Evolutionary conservation across 2,113 vertebrate genomes (phyloP).

Genomic region (Podiceps cristatus): DNA sequence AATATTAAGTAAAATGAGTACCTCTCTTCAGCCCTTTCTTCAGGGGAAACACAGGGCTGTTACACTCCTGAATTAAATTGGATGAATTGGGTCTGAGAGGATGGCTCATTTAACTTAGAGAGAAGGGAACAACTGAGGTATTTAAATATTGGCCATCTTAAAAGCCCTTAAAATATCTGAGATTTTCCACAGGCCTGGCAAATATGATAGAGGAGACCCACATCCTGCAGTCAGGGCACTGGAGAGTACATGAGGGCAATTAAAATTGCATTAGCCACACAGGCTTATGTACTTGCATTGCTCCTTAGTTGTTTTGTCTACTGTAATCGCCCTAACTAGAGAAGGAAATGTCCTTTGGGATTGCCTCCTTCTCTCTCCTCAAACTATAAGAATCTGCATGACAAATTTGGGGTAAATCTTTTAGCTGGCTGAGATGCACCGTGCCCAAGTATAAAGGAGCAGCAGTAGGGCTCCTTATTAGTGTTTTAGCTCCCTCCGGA

Average conservation of each 20-base stretch:
- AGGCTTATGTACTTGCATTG: background rate
- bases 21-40: background rate
- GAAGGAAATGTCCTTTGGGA: background rate
- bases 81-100: accelerated
- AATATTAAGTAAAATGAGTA: background rate
- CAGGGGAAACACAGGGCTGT: background rate
- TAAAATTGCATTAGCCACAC: background rate
- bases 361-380: background rate
- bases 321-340: background rate
- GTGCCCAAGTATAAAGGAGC: background rate
- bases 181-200: background rate
- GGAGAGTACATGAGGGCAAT: background rate
- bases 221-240: background rate
- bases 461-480: background rate
- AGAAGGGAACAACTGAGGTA: background rate
- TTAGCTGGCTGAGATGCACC: background rate
- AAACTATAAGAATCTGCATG: background rate
- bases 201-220: background rate
- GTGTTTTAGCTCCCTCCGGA: background rate
- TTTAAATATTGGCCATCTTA: background rate
- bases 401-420: background rate
- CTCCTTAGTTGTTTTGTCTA: background rate
- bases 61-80: background rate
- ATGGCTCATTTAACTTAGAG: background rate
- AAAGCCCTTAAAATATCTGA: background rate